Evolutionary conservation across 2,797 vertebrate genomes (phyloP).

Genomic region (Balearica regulorum): DNA sequence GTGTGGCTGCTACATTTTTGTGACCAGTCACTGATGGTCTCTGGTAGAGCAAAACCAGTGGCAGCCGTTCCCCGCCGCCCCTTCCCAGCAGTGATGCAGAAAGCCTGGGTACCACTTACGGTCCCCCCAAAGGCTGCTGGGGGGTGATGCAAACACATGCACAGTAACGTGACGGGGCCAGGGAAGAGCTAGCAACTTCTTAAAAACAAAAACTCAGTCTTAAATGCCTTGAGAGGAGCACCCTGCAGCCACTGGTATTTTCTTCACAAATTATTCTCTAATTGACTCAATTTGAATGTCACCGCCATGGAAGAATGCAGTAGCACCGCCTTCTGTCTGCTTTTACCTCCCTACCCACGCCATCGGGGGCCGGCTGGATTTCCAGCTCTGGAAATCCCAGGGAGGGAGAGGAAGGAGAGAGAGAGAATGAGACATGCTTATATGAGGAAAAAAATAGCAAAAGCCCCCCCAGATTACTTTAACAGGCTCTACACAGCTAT

Average conservation of each 20-base stretch:
- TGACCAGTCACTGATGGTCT: neutral
- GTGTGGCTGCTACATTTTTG: neutral
- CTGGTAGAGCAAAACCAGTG: neutral
- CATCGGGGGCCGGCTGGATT: neutral
- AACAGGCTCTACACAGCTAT: neutral
- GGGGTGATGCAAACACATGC: too few relatives aligned
- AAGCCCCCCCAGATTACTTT: neutral
- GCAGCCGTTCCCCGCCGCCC: too few relatives aligned
- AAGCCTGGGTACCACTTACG: fast-evolving
- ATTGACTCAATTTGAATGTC: neutral
- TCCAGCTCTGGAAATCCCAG: neutral
- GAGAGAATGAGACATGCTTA: neutral
- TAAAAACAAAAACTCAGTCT: neutral
- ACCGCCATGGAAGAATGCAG: neutral
- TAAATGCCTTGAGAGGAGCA: neutral
- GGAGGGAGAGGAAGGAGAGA: neutral
- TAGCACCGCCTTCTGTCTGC: neutral
- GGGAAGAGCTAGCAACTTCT: neutral
- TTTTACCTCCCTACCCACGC: too few relatives aligned
- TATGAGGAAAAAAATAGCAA: neutral
- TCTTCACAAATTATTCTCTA: neutral
- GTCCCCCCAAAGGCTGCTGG: too few relatives aligned
- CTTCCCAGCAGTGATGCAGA: neutral
- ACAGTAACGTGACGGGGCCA: fast-evolving
- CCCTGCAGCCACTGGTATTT: neutral